Evolutionary conservation across 2,113 vertebrate species (phyloP).

Genomic region (Mellivora capensis): DNA sequence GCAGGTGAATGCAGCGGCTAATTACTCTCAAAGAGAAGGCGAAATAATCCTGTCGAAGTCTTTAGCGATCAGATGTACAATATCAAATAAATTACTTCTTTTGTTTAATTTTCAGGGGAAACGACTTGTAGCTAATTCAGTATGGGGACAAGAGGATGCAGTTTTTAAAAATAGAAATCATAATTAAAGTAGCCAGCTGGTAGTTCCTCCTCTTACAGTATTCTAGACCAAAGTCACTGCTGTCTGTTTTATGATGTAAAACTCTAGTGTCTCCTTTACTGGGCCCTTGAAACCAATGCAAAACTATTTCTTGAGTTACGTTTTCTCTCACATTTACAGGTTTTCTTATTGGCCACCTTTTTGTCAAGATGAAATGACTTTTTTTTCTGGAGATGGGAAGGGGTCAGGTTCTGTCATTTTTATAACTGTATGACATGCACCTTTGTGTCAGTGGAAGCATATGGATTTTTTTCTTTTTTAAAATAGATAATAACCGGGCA

Average conservation of each 20-base stretch:
- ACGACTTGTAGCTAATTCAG: slow-evolving; percentile 34
- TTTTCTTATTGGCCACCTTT: not conserved
- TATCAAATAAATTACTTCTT: slow-evolving; percentile 42
- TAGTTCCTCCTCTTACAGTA: slow-evolving; percentile 26
- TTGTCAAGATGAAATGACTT: not conserved
- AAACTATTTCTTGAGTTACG: not conserved
- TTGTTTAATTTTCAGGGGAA: slow-evolving; percentile 32
- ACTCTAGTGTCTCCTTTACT: not conserved
- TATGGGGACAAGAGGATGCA: slow-evolving; percentile 16
- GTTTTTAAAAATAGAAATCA: slow-evolving; percentile 38
- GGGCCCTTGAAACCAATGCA: not conserved
- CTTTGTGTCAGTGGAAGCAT: not conserved
- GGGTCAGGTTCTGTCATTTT: not conserved
- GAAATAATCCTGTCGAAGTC: slow-evolving; percentile 34
- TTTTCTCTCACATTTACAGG: not conserved
- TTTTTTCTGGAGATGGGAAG: not conserved
- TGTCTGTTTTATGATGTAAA: not conserved
- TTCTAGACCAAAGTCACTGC: slow-evolving; percentile 21
- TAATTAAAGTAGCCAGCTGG: slow-evolving; percentile 15
- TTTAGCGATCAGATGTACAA: slow-evolving; percentile 22
- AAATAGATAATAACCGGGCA: too few relatives aligned
- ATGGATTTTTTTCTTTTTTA: not conserved
- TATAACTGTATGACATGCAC: not conserved
- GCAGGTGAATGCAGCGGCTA: slow-evolving; percentile 43
- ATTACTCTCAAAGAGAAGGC: slow-evolving; percentile 43